Base-by-base conservation (phyloP, 2,888 invertebrate genomes). In the Sarcophaga subvicina region DNA sequence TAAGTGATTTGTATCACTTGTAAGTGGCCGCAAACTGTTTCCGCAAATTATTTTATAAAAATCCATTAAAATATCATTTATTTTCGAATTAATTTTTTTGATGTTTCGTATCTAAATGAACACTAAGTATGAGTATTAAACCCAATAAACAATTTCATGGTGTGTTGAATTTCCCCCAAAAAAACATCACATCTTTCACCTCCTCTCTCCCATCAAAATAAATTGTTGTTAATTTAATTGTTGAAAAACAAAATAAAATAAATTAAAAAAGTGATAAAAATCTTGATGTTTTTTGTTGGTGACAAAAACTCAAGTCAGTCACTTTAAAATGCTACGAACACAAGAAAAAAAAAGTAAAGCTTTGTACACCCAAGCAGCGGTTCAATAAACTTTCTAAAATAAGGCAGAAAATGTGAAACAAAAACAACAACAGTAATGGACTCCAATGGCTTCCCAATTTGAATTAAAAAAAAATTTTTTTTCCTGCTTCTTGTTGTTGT, bases 341-440 rank as follows among this genome's bases (percentile, higher is more conserved):
- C 75, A 14, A 47, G n/a, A 25, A n/a, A 17, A 70, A 25, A n/a
- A 14, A 54, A 70, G 10, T 54, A 14, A 54, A 54, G 54, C 54
- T 54, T 54, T 54, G 17, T 37, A 37, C n/a, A 20, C 10, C 37
- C 37, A 2, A 25, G 25, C n/a, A 22, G 54, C 67, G 83, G 87
- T 87, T 87, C 81, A 87, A 84, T 82, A 84, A 87, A 87, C 87
- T 87, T 84, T 75, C 75, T 84, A 82, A 87, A 87, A 22, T 71
- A 78, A 27, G 45, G n/a, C 54, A 72, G 27, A 66, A 37, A 73
- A 37, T 37, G 37, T 37, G 37, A 37, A 37, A 37, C 37, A 37
- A 37, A 37, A 37, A 37, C 37, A 37, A 37, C 37, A 37, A 37
- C 6, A 37, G 62, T 54, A 25, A 66, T 25, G 69, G 17, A 72